Percentiles rank a stretch among this genome's conserved stretches.
Evolutionary conservation across 2,797 vertebrate genomes (phyloP).

Genomic region (Hyperoplus immaculatus): DNA sequence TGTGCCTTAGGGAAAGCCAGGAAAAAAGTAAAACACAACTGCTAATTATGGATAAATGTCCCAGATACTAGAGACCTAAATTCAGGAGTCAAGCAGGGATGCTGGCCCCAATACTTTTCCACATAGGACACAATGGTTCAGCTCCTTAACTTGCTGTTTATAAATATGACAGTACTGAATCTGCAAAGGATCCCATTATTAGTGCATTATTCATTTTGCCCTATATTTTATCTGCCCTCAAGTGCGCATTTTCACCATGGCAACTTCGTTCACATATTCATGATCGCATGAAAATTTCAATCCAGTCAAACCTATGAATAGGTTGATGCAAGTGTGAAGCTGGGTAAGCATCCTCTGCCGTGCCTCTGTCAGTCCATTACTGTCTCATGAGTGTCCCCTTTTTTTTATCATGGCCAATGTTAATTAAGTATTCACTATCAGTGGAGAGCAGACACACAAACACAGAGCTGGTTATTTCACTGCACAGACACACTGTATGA

Average conservation of each 20-base stretch:
- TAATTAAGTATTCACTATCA: conserved; percentile 22
- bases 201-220: conserved; percentile 78
- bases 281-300: conserved; percentile 64
- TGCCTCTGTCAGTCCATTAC: background rate
- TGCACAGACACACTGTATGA: background rate
- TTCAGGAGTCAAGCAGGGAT: conserved; percentile 74
- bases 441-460: conserved; percentile 18
- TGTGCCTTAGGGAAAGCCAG: conserved; percentile 59
- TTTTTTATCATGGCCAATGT: conserved; percentile 31
- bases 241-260: conserved; percentile 44
- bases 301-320: conserved; percentile 57
- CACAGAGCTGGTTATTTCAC: background rate
- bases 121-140: conserved; percentile 61
- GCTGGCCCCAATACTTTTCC: conserved; percentile 55
- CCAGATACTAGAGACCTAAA: conserved; percentile 80
- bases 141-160: conserved; percentile 50
- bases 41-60: conserved; percentile 79
- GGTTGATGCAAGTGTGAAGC: conserved; percentile 7
- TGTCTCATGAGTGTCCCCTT: conserved; percentile 43
- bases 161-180: conserved; percentile 51
- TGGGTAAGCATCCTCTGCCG: background rate
- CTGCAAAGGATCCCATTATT: conserved; percentile 56
- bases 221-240: conserved; percentile 65
- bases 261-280: conserved; percentile 63
- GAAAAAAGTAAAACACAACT: conserved; percentile 69